phyloP scores from a whole-genome alignment of 2,797 vertebrate species.

The Gymnothorax javanicus region DNA sequence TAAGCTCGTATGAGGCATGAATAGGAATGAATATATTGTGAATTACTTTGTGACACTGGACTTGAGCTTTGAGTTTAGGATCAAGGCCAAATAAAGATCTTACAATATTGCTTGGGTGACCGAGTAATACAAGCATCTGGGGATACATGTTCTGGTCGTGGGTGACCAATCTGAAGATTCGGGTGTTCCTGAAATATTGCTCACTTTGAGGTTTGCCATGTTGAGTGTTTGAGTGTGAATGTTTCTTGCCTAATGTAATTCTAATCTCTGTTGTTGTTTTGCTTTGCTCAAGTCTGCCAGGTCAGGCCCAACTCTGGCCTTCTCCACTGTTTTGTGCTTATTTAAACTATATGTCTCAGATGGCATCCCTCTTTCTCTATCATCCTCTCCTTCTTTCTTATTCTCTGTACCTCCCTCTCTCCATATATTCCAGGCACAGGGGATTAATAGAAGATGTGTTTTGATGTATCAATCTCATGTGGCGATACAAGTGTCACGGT shows the following conservation, averaged over 20 bases:
- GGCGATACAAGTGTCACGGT: slow-evolving; percentile 19
- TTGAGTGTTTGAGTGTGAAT: neutral
- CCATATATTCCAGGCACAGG: neutral
- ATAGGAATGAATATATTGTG: too few relatives aligned
- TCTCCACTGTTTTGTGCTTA: neutral
- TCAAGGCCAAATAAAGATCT: too few relatives aligned
- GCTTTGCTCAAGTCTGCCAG: neutral
- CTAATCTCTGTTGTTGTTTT: neutral
- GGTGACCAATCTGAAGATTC: neutral
- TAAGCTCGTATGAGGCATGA: too few relatives aligned
- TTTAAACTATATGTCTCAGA: slow-evolving; percentile 8
- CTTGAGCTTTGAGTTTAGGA: too few relatives aligned
- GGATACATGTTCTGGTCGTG: too few relatives aligned
- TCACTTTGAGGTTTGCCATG: neutral
- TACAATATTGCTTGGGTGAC: too few relatives aligned
- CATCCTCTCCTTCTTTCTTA: too few relatives aligned
- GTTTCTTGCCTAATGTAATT: neutral
- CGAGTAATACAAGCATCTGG: too few relatives aligned
- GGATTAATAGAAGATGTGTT: slow-evolving; percentile 1
- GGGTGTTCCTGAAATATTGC: neutral
- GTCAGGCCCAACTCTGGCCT: neutral
- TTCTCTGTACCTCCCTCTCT: neutral
- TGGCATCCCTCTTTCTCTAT: slow-evolving; percentile 2
- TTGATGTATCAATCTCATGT: slow-evolving; percentile 8
- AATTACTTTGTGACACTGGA: too few relatives aligned